A percentile compares a stretch with the other conserved stretches of the same genome.
Conservation (phyloP, 2,888 invertebrate genomes). For the Acanthosepion esculentum region DNA sequence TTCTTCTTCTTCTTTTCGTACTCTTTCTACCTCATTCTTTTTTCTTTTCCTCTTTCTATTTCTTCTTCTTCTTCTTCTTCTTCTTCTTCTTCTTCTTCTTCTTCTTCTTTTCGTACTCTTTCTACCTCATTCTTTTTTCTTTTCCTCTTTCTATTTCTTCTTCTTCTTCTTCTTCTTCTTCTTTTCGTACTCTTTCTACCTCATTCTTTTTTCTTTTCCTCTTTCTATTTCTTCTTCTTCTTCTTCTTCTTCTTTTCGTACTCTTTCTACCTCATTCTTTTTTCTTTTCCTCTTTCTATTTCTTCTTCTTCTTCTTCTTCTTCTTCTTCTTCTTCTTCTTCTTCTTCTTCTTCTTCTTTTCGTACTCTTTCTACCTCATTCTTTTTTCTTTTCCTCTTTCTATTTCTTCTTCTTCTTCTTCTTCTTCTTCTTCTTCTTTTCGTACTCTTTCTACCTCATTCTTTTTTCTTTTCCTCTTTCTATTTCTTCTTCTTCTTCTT, state of each 20-base stretch:
- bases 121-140: background rate
- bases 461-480: too few relatives aligned
- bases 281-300: too few relatives aligned
- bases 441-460: background rate
- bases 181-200: background rate
- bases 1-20: background rate
- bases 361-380: background rate
- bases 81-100: background rate
- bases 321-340: too few relatives aligned
- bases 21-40: background rate
- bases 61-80: too few relatives aligned
- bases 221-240: too few relatives aligned
- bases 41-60: too few relatives aligned
- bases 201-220: too few relatives aligned
- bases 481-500: background rate
- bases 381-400: too few relatives aligned
- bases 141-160: too few relatives aligned
- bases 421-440: background rate
- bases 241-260: background rate
- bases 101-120: background rate
- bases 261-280: background rate
- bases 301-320: too few relatives aligned
- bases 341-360: background rate
- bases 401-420: background rate
- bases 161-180: background rate